phyloP scores from a whole-genome alignment of 2,888 invertebrate genomes.

The Saturnia japonica region DNA sequence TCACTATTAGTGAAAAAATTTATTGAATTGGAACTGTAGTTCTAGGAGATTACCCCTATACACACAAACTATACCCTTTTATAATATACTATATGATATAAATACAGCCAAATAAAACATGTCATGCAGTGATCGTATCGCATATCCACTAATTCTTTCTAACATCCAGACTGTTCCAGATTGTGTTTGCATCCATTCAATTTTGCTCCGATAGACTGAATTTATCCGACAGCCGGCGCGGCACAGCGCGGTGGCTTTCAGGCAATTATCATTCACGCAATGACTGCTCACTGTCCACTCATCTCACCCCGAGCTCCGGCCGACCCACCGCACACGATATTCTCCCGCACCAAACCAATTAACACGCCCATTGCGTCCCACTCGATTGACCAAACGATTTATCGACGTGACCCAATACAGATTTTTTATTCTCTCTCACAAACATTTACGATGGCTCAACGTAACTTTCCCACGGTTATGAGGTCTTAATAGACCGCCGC shows the following conservation, averaged over 20 bases:
- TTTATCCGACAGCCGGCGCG: slow-evolving; percentile 44
- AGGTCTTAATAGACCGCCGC: slow-evolving; percentile 69
- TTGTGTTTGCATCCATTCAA: slow-evolving; percentile 61
- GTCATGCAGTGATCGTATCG: background rate
- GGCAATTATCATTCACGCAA: slow-evolving; percentile 76
- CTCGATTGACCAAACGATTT: slow-evolving; percentile 69
- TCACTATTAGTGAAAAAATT: too few relatives aligned
- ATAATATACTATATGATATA: background rate
- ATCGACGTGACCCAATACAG: slow-evolving; percentile 53
- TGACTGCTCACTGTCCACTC: slow-evolving; percentile 69
- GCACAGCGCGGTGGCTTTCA: slow-evolving; percentile 42
- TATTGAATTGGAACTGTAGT: too few relatives aligned
- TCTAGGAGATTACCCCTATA: too few relatives aligned
- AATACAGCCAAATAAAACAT: background rate
- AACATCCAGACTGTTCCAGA: slow-evolving; percentile 35
- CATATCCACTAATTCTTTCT: slow-evolving; percentile 18
- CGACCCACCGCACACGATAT: slow-evolving; percentile 36
- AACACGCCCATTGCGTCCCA: slow-evolving; percentile 74
- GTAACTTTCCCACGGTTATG: slow-evolving; percentile 79
- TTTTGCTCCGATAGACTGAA: slow-evolving; percentile 65
- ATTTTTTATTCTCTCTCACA: slow-evolving; percentile 33
- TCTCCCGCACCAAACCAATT: slow-evolving; percentile 67
- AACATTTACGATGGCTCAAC: slow-evolving; percentile 40
- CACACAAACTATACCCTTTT: background rate
- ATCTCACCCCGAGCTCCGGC: slow-evolving; percentile 38